A percentile compares a stretch with the other conserved stretches of the same genome.
Conservation (phyloP, 2,888 invertebrate species). For the Sericinus montela region DNA sequence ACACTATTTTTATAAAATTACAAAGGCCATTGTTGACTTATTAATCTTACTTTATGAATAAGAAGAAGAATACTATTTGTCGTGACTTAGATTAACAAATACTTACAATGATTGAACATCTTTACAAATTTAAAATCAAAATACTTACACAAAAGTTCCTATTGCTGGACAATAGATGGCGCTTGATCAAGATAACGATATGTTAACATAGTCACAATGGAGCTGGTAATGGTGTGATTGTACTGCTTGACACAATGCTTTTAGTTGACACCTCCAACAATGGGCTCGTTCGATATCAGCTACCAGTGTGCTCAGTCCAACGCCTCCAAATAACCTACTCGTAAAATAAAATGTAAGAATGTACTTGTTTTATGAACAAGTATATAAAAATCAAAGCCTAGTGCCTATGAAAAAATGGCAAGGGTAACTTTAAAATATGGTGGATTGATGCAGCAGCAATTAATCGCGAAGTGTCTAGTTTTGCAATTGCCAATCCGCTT, state of each 20-base stretch:
- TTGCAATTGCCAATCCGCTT: no score
- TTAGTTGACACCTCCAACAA: conserved; percentile 72
- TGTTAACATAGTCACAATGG: conserved; percentile 78
- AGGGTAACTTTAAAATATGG: no score
- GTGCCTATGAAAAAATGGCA: no score
- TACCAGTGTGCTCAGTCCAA: conserved; percentile 59
- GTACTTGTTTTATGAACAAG: no score
- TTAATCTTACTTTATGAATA: no score
- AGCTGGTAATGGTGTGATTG: conserved; percentile 74
- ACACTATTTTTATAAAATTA: no score
- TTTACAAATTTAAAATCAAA: conserved; percentile 45
- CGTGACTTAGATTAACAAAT: not conserved
- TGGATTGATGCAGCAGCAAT: no score
- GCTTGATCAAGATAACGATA: conserved; percentile 77
- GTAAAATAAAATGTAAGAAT: conserved; percentile 23
- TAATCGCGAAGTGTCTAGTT: no score
- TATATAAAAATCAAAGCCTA: no score
- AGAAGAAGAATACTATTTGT: not conserved
- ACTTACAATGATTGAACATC: conserved; percentile 4
- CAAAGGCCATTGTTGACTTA: no score
- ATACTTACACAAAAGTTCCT: conserved; percentile 61
- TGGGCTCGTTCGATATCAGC: conserved; percentile 65
- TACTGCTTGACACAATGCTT: conserved; percentile 73
- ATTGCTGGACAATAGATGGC: conserved; percentile 73
- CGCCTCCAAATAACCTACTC: conserved; percentile 44